These are phyloP conservation scores for Pollimyrus isidori DNA, from an alignment of 2,113 vertebrate species.

Conservation along the genomic window DNA sequence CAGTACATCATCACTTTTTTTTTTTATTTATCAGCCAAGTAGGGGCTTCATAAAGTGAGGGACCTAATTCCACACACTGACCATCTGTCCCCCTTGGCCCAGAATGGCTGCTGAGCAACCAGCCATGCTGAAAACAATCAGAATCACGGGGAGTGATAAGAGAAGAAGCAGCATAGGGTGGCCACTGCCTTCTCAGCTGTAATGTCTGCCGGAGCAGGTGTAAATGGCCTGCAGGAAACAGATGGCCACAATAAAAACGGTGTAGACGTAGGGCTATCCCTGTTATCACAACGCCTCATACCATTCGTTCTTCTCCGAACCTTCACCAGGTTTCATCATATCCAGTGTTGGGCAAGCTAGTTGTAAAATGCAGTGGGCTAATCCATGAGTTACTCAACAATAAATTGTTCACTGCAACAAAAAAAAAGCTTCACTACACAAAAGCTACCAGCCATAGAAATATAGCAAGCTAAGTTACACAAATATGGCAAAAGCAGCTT, in stretches of 20 bases:
- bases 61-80: conserved; percentile 28
- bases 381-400: too few relatives aligned
- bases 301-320: conserved; percentile 30
- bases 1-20: conserved; percentile 37
- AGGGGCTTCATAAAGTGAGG: conserved; percentile 40
- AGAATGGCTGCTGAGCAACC: conserved; percentile 40
- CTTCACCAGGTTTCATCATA: neutral
- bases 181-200: conserved; percentile 17
- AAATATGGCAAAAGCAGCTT: too few relatives aligned
- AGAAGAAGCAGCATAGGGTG: conserved; percentile 32
- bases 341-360: neutral
- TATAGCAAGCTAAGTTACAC: too few relatives aligned
- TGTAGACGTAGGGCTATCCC: conserved; percentile 27
- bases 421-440: too few relatives aligned
- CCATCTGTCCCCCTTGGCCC: conserved; percentile 49
- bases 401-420: too few relatives aligned
- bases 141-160: conserved; percentile 47
- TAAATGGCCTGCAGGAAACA: conserved; percentile 46
- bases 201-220: conserved; percentile 45
- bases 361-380: too few relatives aligned
- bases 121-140: conserved; percentile 31
- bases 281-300: conserved; percentile 41
- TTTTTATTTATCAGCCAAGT: conserved; percentile 34
- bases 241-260: conserved; percentile 48
- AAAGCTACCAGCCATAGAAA: too few relatives aligned